Evolutionary conservation across 2,888 invertebrate genomes (phyloP).

Genomic region (Baccha elongata): DNA sequence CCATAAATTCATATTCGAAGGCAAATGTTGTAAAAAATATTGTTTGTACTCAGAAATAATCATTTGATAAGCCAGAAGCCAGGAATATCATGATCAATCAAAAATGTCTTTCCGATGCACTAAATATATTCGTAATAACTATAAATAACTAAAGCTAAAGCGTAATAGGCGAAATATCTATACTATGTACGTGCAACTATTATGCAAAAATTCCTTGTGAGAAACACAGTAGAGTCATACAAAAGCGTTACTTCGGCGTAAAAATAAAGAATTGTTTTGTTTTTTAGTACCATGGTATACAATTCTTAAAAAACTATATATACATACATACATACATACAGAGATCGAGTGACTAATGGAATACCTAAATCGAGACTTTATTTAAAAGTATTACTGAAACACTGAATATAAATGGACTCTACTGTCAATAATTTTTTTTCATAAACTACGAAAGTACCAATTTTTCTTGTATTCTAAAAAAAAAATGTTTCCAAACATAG

Average conservation of each 20-base stretch:
- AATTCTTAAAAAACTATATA: neutral
- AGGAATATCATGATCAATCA: conserved; percentile 22
- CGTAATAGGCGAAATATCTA: too few species aligned
- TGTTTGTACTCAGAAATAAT: conserved; percentile 56
- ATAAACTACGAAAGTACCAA: conserved; percentile 51
- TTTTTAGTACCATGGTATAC: too few species aligned
- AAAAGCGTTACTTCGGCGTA: neutral
- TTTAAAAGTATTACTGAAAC: neutral
- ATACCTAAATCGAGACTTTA: neutral
- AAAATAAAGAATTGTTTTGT: too few species aligned
- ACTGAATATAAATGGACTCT: conserved; percentile 18
- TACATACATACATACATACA: neutral
- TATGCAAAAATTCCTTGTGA: conserved; percentile 2
- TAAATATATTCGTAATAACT: conserved; percentile 24
- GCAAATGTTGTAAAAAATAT: conserved; percentile 11
- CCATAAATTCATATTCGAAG: conserved; percentile 13
- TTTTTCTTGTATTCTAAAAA: conserved; percentile 47
- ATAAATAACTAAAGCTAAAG: conserved; percentile 1
- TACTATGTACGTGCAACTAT: neutral
- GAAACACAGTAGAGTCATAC: neutral
- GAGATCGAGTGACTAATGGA: neutral
- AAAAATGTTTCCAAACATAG: conserved; percentile 60
- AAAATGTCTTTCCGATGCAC: conserved; percentile 32
- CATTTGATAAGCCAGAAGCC: conserved; percentile 13
- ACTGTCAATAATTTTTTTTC: neutral